These are phyloP conservation scores for Electrophaes corylata DNA, from an alignment of 2,888 invertebrate species.

Conservation along the genomic window DNA sequence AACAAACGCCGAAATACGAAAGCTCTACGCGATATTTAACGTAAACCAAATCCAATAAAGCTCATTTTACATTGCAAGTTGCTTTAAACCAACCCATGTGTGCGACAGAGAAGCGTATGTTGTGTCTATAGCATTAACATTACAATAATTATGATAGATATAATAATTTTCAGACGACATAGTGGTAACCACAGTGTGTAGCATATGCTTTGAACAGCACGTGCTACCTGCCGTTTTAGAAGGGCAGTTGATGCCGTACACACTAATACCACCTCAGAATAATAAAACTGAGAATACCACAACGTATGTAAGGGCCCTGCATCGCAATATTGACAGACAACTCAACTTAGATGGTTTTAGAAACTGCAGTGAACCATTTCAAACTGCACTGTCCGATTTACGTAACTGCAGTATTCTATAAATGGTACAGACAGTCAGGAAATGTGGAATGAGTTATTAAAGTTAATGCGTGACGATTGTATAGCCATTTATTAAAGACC, in stretches of 20 bases:
- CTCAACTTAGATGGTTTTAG: conserved; percentile 31
- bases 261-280: too few species aligned
- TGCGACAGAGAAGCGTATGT: too few species aligned
- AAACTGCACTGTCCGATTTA: not conserved
- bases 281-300: too few species aligned
- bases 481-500: too few species aligned
- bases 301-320: too few species aligned
- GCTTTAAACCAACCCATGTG: too few species aligned
- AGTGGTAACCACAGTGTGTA: not conserved
- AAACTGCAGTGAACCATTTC: conserved; percentile 35
- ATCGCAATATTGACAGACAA: conserved; percentile 12
- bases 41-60: not conserved
- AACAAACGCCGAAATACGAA: too few species aligned
- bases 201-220: not conserved
- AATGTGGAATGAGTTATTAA: too few species aligned
- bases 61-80: not conserved
- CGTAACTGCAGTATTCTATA: not conserved
- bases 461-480: too few species aligned
- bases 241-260: not conserved
- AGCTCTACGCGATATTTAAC: not conserved
- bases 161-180: not conserved
- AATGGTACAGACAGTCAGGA: too few species aligned
- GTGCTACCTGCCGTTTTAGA: not conserved
- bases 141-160: too few species aligned
- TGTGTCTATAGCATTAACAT: too few species aligned